A percentile compares a stretch with the other conserved stretches of the same genome.
These are phyloP conservation scores for Helarctos malayanus DNA, from an alignment of 2,797 vertebrate genomes.

Conservation along the genomic window DNA sequence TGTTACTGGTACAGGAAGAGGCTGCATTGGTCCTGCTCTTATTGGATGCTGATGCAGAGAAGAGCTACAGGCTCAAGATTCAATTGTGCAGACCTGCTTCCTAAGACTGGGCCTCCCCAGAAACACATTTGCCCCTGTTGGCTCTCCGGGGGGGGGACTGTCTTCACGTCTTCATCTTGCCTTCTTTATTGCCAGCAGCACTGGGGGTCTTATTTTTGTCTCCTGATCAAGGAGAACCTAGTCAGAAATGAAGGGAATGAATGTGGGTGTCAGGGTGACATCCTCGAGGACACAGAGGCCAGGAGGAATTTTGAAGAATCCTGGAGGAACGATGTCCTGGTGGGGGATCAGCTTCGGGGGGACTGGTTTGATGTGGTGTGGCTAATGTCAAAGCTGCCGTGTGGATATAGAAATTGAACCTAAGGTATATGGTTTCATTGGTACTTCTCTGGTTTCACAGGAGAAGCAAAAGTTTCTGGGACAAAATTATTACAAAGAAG, in stretches of 20 bases:
- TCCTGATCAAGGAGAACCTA: constrained; percentile 18
- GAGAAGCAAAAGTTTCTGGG: constrained; percentile 98
- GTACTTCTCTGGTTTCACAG: constrained; percentile 85
- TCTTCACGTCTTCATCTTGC: not conserved
- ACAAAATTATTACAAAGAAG: constrained; percentile 94
- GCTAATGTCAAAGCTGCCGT: not conserved
- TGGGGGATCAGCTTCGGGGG: not conserved
- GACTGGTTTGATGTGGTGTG: not conserved
- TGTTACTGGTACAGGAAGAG: not conserved
- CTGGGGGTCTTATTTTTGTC: not conserved
- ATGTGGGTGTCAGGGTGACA: not conserved
- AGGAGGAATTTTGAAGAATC: not conserved
- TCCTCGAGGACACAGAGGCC: not conserved
- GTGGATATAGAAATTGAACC: not conserved
- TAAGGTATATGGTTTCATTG: not conserved
- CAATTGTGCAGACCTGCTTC: not conserved
- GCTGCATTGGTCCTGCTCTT: not conserved
- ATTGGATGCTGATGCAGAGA: not conserved
- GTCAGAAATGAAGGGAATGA: constrained; percentile 3
- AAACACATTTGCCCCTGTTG: not conserved
- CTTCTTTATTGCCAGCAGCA: not conserved
- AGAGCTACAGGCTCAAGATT: not conserved
- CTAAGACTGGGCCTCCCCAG: not conserved
- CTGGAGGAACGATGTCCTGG: not conserved
- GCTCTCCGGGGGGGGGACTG: not conserved